Percentiles rank a stretch among this genome's conserved stretches.
Evolutionary conservation across 2,797 vertebrate genomes (phyloP).

Genomic region (Hoplostethus atlanticus): DNA sequence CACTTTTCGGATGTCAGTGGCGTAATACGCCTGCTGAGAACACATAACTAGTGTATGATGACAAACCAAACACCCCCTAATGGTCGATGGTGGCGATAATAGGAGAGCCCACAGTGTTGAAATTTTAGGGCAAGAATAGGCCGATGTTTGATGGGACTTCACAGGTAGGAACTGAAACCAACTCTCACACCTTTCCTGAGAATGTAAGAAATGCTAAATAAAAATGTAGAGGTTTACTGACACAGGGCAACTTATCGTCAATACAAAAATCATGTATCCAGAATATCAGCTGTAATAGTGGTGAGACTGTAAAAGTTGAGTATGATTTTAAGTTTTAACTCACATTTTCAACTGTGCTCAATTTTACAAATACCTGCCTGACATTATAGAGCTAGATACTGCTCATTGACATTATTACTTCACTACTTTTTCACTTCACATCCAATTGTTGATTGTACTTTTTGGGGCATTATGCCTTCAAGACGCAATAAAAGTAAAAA

Average conservation of each 20-base stretch:
- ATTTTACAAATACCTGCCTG: background rate
- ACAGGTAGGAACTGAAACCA: constrained; percentile 41
- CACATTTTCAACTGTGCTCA: background rate
- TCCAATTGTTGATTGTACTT: background rate
- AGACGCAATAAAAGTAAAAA: constrained; percentile 30
- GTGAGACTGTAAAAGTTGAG: background rate
- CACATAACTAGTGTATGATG: constrained; percentile 28
- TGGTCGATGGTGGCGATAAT: constrained; percentile 28
- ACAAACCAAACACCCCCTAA: constrained; percentile 34
- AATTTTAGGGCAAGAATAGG: constrained; percentile 2
- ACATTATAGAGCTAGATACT: background rate
- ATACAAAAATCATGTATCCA: constrained; percentile 24
- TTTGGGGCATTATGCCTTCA: constrained; percentile 24
- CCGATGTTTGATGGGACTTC: constrained; percentile 22
- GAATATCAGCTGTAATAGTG: constrained; percentile 17
- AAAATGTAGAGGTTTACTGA: constrained; percentile 21
- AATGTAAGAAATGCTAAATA: constrained; percentile 45
- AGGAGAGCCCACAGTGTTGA: constrained; percentile 25
- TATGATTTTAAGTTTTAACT: background rate
- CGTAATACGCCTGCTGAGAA: constrained; percentile 24
- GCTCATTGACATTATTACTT: background rate
- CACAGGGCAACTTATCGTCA: constrained; percentile 12
- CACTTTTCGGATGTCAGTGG: constrained; percentile 30
- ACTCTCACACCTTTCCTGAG: constrained; percentile 67
- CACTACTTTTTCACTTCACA: background rate